A percentile compares a stretch with the other conserved stretches of the same genome.
Conservation (phyloP, 2,797 vertebrate species). For the Benthosema pterotum region DNA sequence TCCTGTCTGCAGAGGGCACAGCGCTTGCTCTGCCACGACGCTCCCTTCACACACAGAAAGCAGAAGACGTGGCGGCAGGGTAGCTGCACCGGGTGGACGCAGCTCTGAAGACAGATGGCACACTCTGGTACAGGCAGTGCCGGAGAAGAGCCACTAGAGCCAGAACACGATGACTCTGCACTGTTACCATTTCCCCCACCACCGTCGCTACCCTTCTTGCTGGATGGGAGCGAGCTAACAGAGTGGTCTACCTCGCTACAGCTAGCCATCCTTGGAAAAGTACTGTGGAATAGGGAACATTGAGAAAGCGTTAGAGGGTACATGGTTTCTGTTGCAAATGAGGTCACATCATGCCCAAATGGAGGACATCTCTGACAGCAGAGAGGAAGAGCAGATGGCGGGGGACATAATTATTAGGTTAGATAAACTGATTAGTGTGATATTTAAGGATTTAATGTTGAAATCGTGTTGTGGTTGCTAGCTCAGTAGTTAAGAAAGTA, state of each 20-base stretch:
- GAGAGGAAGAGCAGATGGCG: too few relatives aligned
- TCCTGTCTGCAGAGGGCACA: constrained; percentile 98
- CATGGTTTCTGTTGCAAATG: too few relatives aligned
- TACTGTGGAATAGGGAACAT: constrained; percentile 53
- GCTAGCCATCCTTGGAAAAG: constrained; percentile 95
- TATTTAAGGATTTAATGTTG: too few relatives aligned
- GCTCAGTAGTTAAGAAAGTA: too few relatives aligned
- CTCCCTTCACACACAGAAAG: constrained; percentile 97
- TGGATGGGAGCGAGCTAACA: constrained; percentile 91
- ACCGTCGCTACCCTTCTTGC: constrained; percentile 83
- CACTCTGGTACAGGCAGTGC: constrained; percentile 92
- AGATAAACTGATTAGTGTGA: too few relatives aligned
- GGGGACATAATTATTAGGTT: too few relatives aligned
- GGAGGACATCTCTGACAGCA: too few relatives aligned
- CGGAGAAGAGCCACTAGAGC: constrained; percentile 84
- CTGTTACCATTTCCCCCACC: constrained; percentile 81
- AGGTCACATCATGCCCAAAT: too few relatives aligned
- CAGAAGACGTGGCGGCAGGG: constrained; percentile 98
- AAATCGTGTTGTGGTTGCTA: too few relatives aligned
- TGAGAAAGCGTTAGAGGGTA: neutral
- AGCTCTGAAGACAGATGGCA: constrained; percentile 97
- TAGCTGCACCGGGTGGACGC: constrained; percentile 96
- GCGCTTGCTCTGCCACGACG: constrained; percentile 97
- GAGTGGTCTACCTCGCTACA: constrained; percentile 96
- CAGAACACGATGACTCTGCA: constrained; percentile 80